Evolutionary conservation across 2,888 invertebrate species (phyloP), one percentile per base, ranked within the genome.

Genomic region (Brachyptera putata): DNA sequence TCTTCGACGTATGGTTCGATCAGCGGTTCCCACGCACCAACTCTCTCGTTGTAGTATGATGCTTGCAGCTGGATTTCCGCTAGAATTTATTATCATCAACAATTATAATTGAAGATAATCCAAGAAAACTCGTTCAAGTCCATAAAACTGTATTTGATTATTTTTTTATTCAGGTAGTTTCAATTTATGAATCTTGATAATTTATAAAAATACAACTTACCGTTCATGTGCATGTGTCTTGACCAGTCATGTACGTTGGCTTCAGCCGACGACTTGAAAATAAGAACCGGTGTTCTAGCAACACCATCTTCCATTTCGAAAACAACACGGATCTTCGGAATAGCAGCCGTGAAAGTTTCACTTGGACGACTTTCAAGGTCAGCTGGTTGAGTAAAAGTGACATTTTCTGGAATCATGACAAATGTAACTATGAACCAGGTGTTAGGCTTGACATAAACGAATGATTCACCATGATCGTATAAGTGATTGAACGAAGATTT

Each of bases 21-120:
- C 1, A 94, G 73, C 0, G 93, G 93, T 70, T 95, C 93, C 94
- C 94, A 95, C 7, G 80, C 80, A 55, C 82, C 81, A 55, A 84
- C 74, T 46, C 80, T 79, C 67, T 86, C 84, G 72, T 89, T 89
- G 73, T 84, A 89, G 70, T 84, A 86, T 24, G 80, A 79, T 2
- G 79, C 76, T 66, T 82, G 79, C 24, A 82, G 64, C 61, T 77
- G 77, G 3, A 78, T 77, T 58, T 77, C 76, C 16, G 68, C 70
- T 70, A 57, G 13, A 67, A 60, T 13, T 16, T 4, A n/a, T n/a
- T n/a, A n/a, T n/a, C n/a, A n/a, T n/a, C n/a, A n/a, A n/a, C 46
- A 48, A 58, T 56, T 21, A 60, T 37, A n/a, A 18, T 3, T 13
- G 22, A 16, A 46, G n/a, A n/a, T n/a, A n/a, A n/a, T n/a, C n/a